Evolutionary conservation across 2,797 vertebrate genomes (phyloP), one percentile per base, ranked within the genome.

Genomic region (Xenops minutus): DNA sequence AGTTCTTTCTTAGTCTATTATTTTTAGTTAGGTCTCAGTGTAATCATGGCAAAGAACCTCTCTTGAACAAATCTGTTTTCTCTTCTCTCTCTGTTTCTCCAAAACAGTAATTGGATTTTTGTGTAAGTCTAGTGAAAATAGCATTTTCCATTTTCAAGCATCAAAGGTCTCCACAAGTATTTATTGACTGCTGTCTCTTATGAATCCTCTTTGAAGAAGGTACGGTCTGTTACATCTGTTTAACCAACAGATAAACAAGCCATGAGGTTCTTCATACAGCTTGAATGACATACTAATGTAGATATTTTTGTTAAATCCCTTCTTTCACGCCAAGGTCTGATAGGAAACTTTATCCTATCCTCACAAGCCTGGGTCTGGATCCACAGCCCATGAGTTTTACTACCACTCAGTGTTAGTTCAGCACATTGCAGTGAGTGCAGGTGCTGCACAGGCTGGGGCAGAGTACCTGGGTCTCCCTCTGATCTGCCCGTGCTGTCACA

Each of bases 91-190:
- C 83, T 85, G 71, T 84, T 83, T 81, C 29, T 91, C 44, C 85
- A 62, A 82, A 92, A 66, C 34, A 4, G 1, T 92, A 95, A 95
- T 36, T 80, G 84, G 59, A 77, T 92, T 75, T 54, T 91, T 94
- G 63, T 75, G n/a, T 39, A 75, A 72, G 44, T 72, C 52, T 82
- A 41, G 63, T 58, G 83, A 93, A 97, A 95, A 91, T 15, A 95
- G 48, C 17, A 48, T 95, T 97, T 97, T 95, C 90, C 54, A 78
- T 92, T 95, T 93, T 86, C 81, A 93, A 90, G 75, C 80, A 92
- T 93, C 85, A 95, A 91, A 95, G 51, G 46, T 72, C 81, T 89
- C 84, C 71, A 64, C 41, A 62, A 86, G 74, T 46, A 68, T 92
- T 92, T 94, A 94, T 95, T 75, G 86, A 95, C 95, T 92, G 59